Evolutionary conservation across 1,140 invertebrate genomes (phyloP).

Genomic region (Panagrolaimus sp.): DNA sequence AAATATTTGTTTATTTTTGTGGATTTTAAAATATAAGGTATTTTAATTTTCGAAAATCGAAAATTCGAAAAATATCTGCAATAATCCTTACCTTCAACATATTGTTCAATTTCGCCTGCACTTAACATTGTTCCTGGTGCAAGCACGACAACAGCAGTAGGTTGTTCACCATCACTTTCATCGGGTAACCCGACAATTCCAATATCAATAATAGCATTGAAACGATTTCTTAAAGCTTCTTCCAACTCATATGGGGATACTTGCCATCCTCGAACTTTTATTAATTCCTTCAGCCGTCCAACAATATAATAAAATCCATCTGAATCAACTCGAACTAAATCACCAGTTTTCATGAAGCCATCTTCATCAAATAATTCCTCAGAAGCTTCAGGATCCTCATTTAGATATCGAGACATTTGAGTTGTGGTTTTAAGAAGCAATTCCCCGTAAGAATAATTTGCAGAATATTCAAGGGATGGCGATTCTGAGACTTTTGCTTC

Average conservation of each 20-base stretch:
- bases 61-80: too few species aligned
- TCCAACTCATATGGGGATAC: constrained; percentile 25
- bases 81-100: constrained; percentile 19
- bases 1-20: not conserved
- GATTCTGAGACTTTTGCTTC: not conserved
- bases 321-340: constrained; percentile 18
- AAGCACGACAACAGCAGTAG: not conserved
- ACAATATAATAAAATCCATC: constrained; percentile 20
- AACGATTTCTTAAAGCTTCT: constrained; percentile 18
- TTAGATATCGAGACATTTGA: constrained; percentile 16
- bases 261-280: constrained; percentile 25
- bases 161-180: constrained; percentile 3
- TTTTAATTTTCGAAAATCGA: too few species aligned
- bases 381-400: not conserved
- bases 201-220: not conserved
- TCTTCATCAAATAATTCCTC: constrained; percentile 18
- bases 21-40: too few species aligned
- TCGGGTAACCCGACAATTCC: not conserved
- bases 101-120: not conserved
- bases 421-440: constrained; percentile 15
- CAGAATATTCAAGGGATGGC: not conserved
- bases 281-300: constrained; percentile 20
- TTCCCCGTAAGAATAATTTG: not conserved
- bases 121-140: constrained; percentile 5
- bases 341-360: constrained; percentile 19